Evolutionary conservation across 1,140 invertebrate genomes (phyloP), one percentile per base, ranked within the genome.

Genomic region (Drosophila rhopaloa): DNA sequence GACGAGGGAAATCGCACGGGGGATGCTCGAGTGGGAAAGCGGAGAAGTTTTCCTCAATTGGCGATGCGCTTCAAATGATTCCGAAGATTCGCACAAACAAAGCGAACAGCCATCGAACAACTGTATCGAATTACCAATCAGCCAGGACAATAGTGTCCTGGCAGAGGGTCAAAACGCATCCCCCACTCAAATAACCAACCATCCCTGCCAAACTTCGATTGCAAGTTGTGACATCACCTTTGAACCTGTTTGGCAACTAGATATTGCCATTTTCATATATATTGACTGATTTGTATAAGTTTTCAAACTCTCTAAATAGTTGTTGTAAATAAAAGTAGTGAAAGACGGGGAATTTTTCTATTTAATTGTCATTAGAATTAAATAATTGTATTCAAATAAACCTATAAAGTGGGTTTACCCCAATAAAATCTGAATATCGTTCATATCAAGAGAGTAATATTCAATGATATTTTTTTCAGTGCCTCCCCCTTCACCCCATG

Each of bases 101-200:
- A 68, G 84, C 73, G 55, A 54, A 56, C 65, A 53, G 62, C 71
- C 81, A 88, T 82, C 79, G 83, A 86, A 89, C 84, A 84, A 84
- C 73, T 89, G 84, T 89, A 89, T 89, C 84, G 85, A 89, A 89
- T 89, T 89, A 89, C 85, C 84, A 89, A 89, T 84, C 84, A 84
- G 82, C 74, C 74, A 78, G 76, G 78, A 79, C 82, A 88, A 82
- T 53, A 57, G 55, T 38, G 24, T 56, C 41, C 16, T 44, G 57
- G 19, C 46, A 19, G 60, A 53, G 65, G 65, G 65, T 68, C 65
- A 68, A 54, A 66, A 51, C 61, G 37, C 43, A 40, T 19, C 40
- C 38, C 35, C 16, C 9, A 44, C 8, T 9, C 48, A 4, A 29
- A 29, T 37, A 29, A 13, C 4, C 35, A 43, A 10, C 37, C 14